phyloP scores from a whole-genome alignment of 2,888 invertebrate species.

The Prosapia bicincta region DNA sequence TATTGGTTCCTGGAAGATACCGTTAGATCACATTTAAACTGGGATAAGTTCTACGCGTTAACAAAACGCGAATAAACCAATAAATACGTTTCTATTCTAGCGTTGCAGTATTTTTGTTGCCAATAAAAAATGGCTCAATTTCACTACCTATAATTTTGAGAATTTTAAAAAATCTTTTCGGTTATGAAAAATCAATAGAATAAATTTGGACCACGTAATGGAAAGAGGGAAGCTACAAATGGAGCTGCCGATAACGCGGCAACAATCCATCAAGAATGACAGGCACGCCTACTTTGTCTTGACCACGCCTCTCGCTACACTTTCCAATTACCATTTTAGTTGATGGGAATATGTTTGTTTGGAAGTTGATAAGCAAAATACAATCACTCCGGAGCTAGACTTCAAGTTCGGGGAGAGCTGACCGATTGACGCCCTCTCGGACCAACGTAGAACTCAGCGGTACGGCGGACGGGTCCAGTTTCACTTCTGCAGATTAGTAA shows the following conservation, averaged over 20 bases:
- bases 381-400: background rate
- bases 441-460: background rate
- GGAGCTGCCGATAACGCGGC: conserved; percentile 15
- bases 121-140: too few species aligned
- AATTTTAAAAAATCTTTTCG: too few species aligned
- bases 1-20: too few species aligned
- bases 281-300: conserved; percentile 7
- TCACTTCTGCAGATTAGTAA: too few species aligned
- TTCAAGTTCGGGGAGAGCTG: background rate
- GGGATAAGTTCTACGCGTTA: too few species aligned
- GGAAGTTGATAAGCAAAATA: conserved; percentile 5
- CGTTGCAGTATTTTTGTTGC: too few species aligned
- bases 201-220: background rate
- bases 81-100: too few species aligned
- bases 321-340: conserved; percentile 27
- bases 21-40: too few species aligned
- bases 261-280: conserved; percentile 26
- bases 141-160: too few species aligned
- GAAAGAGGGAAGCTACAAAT: background rate
- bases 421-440: background rate
- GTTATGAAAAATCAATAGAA: background rate
- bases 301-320: conserved; percentile 22
- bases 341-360: conserved; percentile 28
- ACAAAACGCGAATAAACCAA: too few species aligned
- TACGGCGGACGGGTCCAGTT: too few species aligned